phyloP scores from a whole-genome alignment of 2,113 vertebrate genomes.

The Oxyruncus cristatus region DNA sequence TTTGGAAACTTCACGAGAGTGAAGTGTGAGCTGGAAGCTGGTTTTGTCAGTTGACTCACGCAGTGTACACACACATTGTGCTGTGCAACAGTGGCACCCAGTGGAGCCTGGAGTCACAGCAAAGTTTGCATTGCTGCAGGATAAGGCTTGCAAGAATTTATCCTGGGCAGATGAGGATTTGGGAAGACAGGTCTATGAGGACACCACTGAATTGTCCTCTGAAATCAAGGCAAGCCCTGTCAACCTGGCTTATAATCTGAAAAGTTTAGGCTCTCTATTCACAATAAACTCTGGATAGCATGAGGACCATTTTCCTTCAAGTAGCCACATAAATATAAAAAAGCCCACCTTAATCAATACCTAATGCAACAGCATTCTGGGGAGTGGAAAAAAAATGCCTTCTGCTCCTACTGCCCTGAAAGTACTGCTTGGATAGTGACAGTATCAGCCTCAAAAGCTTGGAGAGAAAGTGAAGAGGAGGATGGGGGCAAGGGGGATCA shows the following conservation, averaged over 20 bases:
- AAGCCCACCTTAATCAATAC: background rate
- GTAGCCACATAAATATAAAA: background rate
- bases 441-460: background rate
- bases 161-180: accelerated
- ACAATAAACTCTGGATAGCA: background rate
- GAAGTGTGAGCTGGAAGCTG: background rate
- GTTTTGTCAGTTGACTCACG: background rate
- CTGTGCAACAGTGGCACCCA: slow-evolving; percentile 69
- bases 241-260: background rate
- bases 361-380: background rate
- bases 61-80: accelerated
- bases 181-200: background rate
- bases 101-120: slow-evolving; percentile 49
- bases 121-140: background rate
- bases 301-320: background rate
- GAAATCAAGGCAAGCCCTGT: background rate
- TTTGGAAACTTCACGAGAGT: background rate
- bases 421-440: background rate
- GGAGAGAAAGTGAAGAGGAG: background rate
- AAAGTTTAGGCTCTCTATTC: background rate
- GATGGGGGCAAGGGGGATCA: background rate
- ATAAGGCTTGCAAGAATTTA: background rate
- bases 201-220: background rate
- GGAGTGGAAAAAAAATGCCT: background rate
- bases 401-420: background rate